phyloP scores from a whole-genome alignment of 2,888 invertebrate species.

The Parelbella ahira region DNA sequence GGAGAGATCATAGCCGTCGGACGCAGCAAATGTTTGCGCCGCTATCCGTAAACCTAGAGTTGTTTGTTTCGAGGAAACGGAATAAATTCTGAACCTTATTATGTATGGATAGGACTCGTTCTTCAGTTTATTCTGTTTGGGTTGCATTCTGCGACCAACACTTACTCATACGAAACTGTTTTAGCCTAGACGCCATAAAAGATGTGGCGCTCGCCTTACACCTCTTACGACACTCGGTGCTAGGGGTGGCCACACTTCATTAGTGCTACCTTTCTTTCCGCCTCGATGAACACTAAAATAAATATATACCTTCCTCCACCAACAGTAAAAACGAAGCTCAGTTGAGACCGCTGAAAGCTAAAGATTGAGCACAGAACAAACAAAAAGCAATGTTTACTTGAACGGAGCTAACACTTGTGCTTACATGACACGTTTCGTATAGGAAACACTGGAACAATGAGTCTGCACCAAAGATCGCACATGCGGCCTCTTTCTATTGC shows the following conservation, averaged over 20 bases:
- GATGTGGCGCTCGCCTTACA: conserved; percentile 54
- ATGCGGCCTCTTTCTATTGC: conserved; percentile 55
- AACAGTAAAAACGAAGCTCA: conserved; percentile 29
- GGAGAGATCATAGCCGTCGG: conserved; percentile 72
- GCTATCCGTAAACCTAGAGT: conserved; percentile 56
- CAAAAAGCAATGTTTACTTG: conserved; percentile 36
- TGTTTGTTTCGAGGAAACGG: conserved; percentile 46
- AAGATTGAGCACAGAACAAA: conserved; percentile 33
- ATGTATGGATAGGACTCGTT: too few species aligned
- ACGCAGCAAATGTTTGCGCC: conserved; percentile 70
- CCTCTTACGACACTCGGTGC: neutral
- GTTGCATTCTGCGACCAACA: conserved; percentile 45
- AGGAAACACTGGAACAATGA: conserved; percentile 54
- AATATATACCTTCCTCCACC: conserved; percentile 20
- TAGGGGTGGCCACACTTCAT: conserved; percentile 54
- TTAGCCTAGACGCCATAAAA: conserved; percentile 61
- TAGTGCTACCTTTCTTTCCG: conserved; percentile 33
- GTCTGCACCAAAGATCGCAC: conserved; percentile 57
- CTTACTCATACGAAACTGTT: conserved; percentile 56
- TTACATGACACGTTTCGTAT: conserved; percentile 61
- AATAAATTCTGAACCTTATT: conserved; percentile 43
- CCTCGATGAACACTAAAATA: conserved; percentile 11
- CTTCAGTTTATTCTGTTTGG: conserved; percentile 43
- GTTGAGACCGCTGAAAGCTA: conserved; percentile 25
- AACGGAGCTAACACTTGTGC: conserved; percentile 51